phyloP scores from a whole-genome alignment of 2,888 invertebrate genomes.

The Lochmaea capreae region DNA sequence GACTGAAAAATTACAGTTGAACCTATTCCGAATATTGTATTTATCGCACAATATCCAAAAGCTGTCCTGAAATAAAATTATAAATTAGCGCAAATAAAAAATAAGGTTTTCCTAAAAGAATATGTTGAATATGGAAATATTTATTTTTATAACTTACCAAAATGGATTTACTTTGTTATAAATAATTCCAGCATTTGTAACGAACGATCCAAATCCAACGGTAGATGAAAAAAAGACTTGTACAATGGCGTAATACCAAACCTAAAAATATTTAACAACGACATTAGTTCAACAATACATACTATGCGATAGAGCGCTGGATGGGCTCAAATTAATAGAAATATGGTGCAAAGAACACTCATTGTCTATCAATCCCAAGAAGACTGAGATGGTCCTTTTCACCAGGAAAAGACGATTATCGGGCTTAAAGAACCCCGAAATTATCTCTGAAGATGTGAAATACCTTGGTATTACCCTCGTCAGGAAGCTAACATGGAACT shows the following conservation, averaged over 20 bases:
- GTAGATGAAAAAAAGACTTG: slow-evolving; percentile 75
- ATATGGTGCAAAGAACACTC: too few species aligned
- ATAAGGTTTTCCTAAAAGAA: too few species aligned
- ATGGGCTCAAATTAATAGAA: too few species aligned
- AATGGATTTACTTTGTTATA: slow-evolving; percentile 75
- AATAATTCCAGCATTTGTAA: slow-evolving; percentile 73
- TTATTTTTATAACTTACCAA: slow-evolving; percentile 67
- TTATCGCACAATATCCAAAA: slow-evolving; percentile 69
- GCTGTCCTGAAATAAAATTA: slow-evolving; percentile 69
- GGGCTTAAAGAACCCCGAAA: too few species aligned
- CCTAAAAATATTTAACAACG: slow-evolving; percentile 57
- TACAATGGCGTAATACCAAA: slow-evolving; percentile 74
- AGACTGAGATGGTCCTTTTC: too few species aligned
- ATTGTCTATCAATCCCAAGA: too few species aligned
- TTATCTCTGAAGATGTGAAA: too few species aligned
- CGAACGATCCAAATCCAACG: slow-evolving; percentile 73
- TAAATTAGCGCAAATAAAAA: slow-evolving; percentile 5
- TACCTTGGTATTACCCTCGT: too few species aligned
- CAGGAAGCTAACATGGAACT: too few species aligned
- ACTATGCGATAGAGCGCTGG: too few species aligned
- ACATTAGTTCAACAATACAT: not conserved
- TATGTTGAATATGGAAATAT: too few species aligned
- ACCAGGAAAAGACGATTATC: too few species aligned
- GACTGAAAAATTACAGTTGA: slow-evolving; percentile 71
- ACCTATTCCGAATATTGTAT: slow-evolving; percentile 70